Evolutionary conservation across 2,113 vertebrate species (phyloP), one percentile per base, ranked within the genome.

Genomic region (Petroica traversi): DNA sequence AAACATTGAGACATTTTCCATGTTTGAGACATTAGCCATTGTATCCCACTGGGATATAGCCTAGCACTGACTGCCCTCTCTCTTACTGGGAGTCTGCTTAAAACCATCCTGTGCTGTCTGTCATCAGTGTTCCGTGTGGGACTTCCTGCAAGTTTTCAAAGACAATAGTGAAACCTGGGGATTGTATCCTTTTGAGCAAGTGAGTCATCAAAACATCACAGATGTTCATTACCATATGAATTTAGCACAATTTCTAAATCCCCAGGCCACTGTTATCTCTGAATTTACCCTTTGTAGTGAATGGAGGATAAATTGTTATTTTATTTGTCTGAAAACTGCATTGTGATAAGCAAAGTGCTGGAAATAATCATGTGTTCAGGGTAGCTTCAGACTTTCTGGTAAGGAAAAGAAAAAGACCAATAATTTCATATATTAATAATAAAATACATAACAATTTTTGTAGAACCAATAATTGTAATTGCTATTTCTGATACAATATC

Each of bases 191-290:
- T 84, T 93, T 96, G 93, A 96, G 93, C 72, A 94, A 97, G 68
- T 96, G 94, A 98, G 87, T 97, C 96, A 97, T 89, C 86, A 79
- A 97, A 95, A 93, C 77, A 97, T 97, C 97, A 96, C 97, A 98
- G 97, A 97, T 98, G 98, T 97, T 98, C 97, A 98, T 98, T 98
- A 97, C 74, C 98, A 98, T 98, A 98, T 98, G 97, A 98, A 98
- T 98, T 97, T 97, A 97, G 69, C 52, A 95, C 96, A 96, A 92
- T 98, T 98, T 97, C 91, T 97, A 96, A 97, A 98, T 97, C 95
- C 92, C 68, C 80, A 94, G 85, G 91, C 95, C 95, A 97, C 95
- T 96, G 95, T 97, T 97, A 96, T 97, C 96, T 93, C 90, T 93
- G 87, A 93, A 82, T 95, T 92, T 96, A 93, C 84, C 64, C 95